Percentiles rank a stretch among this genome's conserved stretches.
phyloP scores from a whole-genome alignment of 2,113 vertebrate genomes.

The Barnardius zonarius region DNA sequence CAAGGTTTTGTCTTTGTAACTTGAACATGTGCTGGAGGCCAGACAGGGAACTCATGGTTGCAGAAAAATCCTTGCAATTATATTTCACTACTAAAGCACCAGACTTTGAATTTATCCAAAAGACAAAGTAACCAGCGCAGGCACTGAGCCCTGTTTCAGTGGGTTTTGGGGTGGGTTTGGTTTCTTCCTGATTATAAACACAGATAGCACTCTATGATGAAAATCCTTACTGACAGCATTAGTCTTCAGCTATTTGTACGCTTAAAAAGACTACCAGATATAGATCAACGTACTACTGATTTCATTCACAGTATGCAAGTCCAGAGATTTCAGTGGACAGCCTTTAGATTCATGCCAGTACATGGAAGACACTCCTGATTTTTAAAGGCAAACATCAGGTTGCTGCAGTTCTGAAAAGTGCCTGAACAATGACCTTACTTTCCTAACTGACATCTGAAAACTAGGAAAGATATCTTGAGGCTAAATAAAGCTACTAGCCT shows the following conservation, averaged over 20 bases:
- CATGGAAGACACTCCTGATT: neutral
- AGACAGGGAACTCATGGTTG: neutral
- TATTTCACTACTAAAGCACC: neutral
- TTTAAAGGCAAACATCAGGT: neutral
- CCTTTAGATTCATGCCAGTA: neutral
- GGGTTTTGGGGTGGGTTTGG: rapidly evolving
- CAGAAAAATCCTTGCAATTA: neutral
- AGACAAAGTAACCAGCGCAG: neutral
- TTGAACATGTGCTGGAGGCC: neutral
- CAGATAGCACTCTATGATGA: neutral
- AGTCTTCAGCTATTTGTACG: neutral
- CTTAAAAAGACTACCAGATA: neutral
- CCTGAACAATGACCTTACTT: neutral
- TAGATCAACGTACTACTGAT: neutral
- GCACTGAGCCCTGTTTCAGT: neutral
- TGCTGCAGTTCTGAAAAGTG: neutral
- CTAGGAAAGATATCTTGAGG: neutral
- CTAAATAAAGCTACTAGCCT: neutral
- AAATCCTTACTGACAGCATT: neutral
- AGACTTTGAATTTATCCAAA: neutral
- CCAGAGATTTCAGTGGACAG: neutral
- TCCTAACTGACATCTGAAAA: neutral
- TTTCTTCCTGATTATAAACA: neutral
- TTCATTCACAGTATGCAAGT: neutral
- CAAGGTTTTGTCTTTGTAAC: neutral